These are phyloP conservation scores for Pogoniulus pusillus DNA, from an alignment of 2,797 vertebrate genomes.

Conservation along the genomic window DNA sequence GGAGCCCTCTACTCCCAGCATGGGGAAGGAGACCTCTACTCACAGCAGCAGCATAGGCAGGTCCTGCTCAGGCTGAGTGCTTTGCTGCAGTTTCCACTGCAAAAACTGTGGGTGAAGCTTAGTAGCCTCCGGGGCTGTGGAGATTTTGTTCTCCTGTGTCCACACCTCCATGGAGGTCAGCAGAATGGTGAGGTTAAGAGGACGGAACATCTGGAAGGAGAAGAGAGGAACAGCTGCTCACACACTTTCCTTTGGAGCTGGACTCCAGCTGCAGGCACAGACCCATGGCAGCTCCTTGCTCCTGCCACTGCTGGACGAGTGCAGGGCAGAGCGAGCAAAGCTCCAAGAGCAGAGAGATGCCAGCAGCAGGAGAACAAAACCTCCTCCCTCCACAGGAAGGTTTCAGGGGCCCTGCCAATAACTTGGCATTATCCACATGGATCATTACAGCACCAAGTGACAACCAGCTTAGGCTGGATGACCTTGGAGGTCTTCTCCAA, in stretches of 20 bases:
- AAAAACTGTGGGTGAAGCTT: constrained; percentile 62
- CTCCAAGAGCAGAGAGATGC: too few relatives aligned
- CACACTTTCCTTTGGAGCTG: not conserved
- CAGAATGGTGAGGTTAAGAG: constrained; percentile 60
- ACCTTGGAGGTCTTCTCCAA: too few relatives aligned
- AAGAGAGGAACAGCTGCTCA: not conserved
- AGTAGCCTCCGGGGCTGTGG: not conserved
- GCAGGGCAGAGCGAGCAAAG: not conserved
- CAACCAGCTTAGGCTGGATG: too few relatives aligned
- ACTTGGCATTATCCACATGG: not conserved
- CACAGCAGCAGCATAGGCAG: constrained; percentile 64
- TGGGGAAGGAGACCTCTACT: not conserved
- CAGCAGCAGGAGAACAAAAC: not conserved
- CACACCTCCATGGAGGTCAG: constrained; percentile 75
- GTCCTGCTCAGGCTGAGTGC: not conserved
- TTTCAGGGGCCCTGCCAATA: not conserved
- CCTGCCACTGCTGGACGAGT: not conserved
- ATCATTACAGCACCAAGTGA: not conserved
- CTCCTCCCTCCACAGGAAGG: not conserved
- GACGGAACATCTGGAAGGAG: constrained; percentile 64
- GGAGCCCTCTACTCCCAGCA: too few relatives aligned
- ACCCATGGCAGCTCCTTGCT: not conserved
- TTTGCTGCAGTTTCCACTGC: constrained; percentile 45
- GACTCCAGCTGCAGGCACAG: not conserved
- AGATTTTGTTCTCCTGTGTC: constrained; percentile 65